These are phyloP conservation scores for Yponomeuta malinellus DNA, from an alignment of 2,888 invertebrate genomes.

Conservation along the genomic window DNA sequence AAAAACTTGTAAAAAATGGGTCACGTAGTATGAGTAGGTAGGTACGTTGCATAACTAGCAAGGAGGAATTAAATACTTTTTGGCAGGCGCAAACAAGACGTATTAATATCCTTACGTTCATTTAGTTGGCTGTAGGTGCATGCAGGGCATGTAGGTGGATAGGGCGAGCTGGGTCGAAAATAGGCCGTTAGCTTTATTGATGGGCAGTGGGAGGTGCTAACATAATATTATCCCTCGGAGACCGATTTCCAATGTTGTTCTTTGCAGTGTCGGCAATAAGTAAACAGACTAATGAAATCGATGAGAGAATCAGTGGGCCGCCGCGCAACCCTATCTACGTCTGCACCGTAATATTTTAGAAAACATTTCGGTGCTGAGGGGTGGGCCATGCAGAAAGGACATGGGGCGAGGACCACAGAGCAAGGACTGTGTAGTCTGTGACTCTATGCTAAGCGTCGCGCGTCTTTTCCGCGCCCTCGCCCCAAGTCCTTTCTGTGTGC, in stretches of 20 bases:
- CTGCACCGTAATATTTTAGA: neutral
- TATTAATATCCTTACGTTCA: no score
- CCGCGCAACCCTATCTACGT: conserved; percentile 14
- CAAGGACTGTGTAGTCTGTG: no score
- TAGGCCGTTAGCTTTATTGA: neutral
- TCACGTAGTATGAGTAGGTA: no score
- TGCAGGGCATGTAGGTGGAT: neutral
- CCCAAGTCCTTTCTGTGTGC: no score
- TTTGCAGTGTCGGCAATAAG: conserved; percentile 9
- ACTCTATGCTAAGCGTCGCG: no score
- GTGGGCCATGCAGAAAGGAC: no score
- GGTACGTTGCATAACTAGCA: no score
- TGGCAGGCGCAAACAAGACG: no score
- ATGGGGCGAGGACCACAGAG: no score
- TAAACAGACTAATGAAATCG: conserved; percentile 18
- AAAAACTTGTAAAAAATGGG: no score
- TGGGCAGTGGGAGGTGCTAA: neutral
- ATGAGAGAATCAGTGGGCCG: conserved; percentile 18
- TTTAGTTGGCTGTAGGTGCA: neutral
- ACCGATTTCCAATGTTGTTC: conserved; percentile 3
- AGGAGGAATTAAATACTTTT: no score
- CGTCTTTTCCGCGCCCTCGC: no score
- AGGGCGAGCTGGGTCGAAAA: neutral
- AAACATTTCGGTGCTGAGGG: neutral
- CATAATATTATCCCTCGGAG: neutral